Percentiles rank a stretch among this genome's conserved stretches.
phyloP scores from a whole-genome alignment of 2,797 vertebrate genomes.

The Oophaga sylvatica region DNA sequence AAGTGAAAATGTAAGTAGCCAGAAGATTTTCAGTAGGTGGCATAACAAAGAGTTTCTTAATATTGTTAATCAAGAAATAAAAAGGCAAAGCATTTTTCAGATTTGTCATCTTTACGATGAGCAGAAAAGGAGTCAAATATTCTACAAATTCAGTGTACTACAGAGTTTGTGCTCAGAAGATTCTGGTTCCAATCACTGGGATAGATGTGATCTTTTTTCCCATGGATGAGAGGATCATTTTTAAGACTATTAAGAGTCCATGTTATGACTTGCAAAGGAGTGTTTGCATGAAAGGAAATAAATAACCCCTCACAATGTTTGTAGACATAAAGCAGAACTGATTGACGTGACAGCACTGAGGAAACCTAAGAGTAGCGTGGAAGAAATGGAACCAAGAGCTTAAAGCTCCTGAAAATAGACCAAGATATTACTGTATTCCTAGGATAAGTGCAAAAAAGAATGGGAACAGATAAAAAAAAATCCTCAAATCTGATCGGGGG shows the following conservation, averaged over 20 bases:
- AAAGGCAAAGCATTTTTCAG: neutral
- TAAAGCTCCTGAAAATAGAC: neutral
- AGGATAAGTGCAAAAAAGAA: neutral
- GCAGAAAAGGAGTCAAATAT: neutral
- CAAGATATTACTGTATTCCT: too few species aligned
- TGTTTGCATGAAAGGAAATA: constrained; percentile 42
- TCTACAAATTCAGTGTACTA: neutral
- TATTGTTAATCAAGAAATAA: neutral
- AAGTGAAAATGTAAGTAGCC: neutral
- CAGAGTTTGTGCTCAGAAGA: neutral
- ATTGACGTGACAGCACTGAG: constrained; percentile 25
- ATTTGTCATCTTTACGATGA: neutral
- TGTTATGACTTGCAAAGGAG: constrained; percentile 41
- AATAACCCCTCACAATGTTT: constrained; percentile 32
- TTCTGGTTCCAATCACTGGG: constrained; percentile 40
- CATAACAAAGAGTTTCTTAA: neutral
- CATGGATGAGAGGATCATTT: constrained; percentile 20
- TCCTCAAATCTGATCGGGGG: too few species aligned
- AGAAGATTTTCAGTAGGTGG: neutral
- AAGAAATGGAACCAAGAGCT: neutral
- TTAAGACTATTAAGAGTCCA: constrained; percentile 35
- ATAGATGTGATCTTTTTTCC: constrained; percentile 26
- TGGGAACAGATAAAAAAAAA: neutral
- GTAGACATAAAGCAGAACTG: constrained; percentile 40
- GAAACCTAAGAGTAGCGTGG: neutral